Conservation (phyloP, 2,113 vertebrate genomes). For the Pygoscelis antarcticus region DNA sequence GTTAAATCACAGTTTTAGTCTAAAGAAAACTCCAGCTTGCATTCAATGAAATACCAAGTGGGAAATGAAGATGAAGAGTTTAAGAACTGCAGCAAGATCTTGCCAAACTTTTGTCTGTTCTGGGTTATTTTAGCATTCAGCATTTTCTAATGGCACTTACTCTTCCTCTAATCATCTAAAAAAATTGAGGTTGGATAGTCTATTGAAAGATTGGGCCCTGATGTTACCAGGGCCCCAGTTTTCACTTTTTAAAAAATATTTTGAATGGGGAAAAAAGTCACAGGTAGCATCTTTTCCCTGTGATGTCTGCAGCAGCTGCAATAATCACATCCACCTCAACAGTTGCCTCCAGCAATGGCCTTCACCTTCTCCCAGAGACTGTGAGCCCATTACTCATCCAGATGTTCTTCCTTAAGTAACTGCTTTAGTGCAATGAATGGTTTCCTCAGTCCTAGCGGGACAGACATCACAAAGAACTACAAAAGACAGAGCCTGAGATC, state of each 20-base stretch:
- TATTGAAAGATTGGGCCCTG: background rate
- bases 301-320: background rate
- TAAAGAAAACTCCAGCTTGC: background rate
- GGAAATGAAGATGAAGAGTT: background rate
- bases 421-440: fast-evolving
- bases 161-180: background rate
- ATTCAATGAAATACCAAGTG: background rate
- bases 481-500: background rate
- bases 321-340: background rate
- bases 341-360: background rate
- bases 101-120: background rate
- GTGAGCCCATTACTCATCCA: background rate
- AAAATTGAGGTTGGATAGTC: background rate
- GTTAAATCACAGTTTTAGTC: background rate
- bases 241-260: background rate
- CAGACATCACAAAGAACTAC: fast-evolving
- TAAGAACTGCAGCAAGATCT: background rate
- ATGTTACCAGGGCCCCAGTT: background rate
- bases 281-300: background rate
- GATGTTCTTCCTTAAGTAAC: background rate
- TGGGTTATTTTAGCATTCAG: background rate
- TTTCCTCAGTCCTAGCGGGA: background rate
- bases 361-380: background rate
- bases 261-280: background rate
- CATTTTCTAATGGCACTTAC: background rate